These are phyloP conservation scores for Linnaemya vulpina DNA, from an alignment of 2,888 invertebrate genomes.

Conservation along the genomic window DNA sequence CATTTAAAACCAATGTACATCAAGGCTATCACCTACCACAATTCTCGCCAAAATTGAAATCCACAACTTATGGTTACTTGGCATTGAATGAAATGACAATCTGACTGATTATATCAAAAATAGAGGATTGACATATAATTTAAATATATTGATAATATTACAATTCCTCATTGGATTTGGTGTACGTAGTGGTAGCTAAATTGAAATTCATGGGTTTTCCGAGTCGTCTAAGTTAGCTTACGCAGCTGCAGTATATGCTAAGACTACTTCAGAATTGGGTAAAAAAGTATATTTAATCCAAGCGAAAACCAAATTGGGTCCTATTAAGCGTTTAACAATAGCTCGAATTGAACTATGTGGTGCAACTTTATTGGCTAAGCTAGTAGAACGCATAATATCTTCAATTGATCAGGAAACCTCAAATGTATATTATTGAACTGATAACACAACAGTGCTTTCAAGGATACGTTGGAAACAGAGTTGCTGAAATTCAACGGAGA, in stretches of 20 bases:
- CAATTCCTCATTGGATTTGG: conserved; percentile 57
- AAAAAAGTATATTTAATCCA: conserved; percentile 47
- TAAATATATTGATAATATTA: conserved; percentile 40
- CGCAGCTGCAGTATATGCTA: too few relatives aligned
- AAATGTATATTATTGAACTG: too few relatives aligned
- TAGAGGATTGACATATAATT: conserved; percentile 48
- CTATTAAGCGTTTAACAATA: too few relatives aligned
- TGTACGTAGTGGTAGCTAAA: neutral
- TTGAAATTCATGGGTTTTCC: conserved; percentile 55
- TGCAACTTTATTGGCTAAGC: too few relatives aligned
- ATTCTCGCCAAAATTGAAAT: conserved; percentile 55
- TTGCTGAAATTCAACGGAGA: too few relatives aligned
- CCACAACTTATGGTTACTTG: conserved; percentile 51
- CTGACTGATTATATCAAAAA: neutral
- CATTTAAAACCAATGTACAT: too few relatives aligned
- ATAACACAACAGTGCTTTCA: too few relatives aligned
- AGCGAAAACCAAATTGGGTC: conserved; percentile 42
- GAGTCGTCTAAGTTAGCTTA: conserved; percentile 32
- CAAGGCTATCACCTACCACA: conserved; percentile 55
- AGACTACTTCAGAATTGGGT: neutral
- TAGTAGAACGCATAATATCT: too few relatives aligned
- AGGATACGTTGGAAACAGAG: too few relatives aligned
- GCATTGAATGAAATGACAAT: conserved; percentile 53
- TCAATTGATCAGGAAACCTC: too few relatives aligned
- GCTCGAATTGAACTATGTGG: too few relatives aligned